Conservation (phyloP, 1,140 invertebrate species). For the Penaeus japonicus region DNA sequence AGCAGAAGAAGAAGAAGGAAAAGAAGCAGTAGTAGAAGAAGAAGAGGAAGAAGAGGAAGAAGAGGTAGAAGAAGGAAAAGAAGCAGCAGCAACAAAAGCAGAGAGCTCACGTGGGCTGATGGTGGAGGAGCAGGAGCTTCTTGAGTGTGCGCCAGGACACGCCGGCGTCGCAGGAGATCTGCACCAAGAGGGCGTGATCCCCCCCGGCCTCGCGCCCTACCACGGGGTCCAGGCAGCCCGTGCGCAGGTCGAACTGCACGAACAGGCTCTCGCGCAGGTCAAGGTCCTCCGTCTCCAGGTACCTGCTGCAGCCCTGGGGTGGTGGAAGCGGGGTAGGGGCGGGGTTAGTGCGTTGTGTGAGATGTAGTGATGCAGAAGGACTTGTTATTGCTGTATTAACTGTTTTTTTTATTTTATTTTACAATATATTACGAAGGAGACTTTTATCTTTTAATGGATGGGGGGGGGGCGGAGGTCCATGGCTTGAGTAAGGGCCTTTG, state of each 20-base stretch:
- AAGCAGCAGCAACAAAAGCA: constrained; percentile 53
- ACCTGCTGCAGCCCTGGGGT: constrained; percentile 64
- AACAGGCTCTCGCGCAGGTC: constrained; percentile 64
- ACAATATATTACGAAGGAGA: too few relatives aligned
- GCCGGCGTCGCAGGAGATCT: constrained; percentile 63
- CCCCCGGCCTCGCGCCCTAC: constrained; percentile 49
- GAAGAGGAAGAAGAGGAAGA: too few relatives aligned
- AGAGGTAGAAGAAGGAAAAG: background rate
- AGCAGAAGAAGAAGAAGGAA: too few relatives aligned
- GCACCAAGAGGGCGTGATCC: constrained; percentile 63
- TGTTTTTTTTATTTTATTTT: too few relatives aligned
- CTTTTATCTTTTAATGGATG: too few relatives aligned
- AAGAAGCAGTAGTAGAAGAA: too few relatives aligned
- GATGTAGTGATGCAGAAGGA: too few relatives aligned
- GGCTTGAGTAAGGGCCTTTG: fast-evolving
- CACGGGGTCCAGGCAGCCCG: constrained; percentile 63
- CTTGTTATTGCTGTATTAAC: too few relatives aligned
- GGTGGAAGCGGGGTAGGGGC: too few relatives aligned
- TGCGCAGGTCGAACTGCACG: constrained; percentile 66
- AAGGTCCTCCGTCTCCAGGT: constrained; percentile 63
- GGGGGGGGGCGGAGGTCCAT: too few relatives aligned
- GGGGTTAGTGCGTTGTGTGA: background rate
- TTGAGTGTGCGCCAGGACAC: constrained; percentile 63
- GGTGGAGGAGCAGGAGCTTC: constrained; percentile 61
- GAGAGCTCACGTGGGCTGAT: constrained; percentile 61